Base-by-base conservation (phyloP, 2,113 vertebrate genomes). In the Syngnathus scovelli region DNA sequence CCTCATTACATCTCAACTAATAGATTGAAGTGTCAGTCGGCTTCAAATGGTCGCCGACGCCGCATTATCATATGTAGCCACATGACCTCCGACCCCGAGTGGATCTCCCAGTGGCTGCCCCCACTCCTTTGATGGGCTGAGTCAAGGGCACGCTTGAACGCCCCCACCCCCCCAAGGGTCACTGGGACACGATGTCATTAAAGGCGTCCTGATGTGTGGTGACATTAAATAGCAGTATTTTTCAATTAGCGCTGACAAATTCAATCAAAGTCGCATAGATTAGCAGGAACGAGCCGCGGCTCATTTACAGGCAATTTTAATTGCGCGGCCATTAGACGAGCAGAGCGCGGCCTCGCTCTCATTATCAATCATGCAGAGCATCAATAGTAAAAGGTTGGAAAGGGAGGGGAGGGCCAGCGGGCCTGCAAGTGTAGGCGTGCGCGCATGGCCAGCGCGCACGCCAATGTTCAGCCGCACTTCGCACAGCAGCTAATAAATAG, bases 241-340 rank as follows among this genome's bases (percentile, higher is more conserved):
- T 98, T 98, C 96, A 98, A 98, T 98, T 98, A 98, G 94, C 90
- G 92, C 94, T 92, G 95, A 96, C 95, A 95, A 98, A 98, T 98
- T 95, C 94, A 98, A 98, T 98, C 95, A 98, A 98, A 98, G 93
- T 94, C 98, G 94, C 94, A 96, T 95, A 97, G 95, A 98, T 97
- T 96, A 95, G 95, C 96, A 92, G 93, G 95, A 96, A 97, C 94
- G 95, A 97, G 95, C 94, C 95, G 91, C 92, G 95, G 94, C 94
- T 98, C 95, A 95, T 98, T 98, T 96, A 95, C 95, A 95, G 94
- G 93, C 91, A 93, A 85, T 91, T 98, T 95, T 98, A 98, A 98
- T 98, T 96, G 96, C 95, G 94, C 94, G 93, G 93, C 95, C 95
- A 98, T 98, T 98, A 98, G 95, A 97, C 94, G 97, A 98, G 96